Percentiles rank a stretch among this genome's conserved stretches.
Evolutionary conservation across 2,113 vertebrate species (phyloP).

Genomic region (Mastomys natalensis): DNA sequence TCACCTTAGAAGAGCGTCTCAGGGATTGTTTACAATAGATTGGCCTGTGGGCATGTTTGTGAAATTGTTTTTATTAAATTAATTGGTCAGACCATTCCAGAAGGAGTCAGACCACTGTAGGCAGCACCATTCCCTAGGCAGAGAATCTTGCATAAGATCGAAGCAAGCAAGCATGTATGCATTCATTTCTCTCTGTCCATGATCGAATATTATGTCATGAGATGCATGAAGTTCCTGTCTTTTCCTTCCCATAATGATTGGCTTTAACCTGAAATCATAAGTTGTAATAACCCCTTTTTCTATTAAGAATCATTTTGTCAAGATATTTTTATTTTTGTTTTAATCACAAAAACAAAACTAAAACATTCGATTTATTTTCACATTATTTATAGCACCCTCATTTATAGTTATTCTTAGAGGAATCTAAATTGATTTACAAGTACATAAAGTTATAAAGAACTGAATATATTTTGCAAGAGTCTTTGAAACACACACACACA

Average conservation of each 20-base stretch:
- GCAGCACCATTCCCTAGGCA: neutral
- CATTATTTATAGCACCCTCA: constrained; percentile 29
- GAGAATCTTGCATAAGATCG: neutral
- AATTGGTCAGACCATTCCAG: neutral
- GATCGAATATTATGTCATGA: neutral
- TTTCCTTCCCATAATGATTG: neutral
- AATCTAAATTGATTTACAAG: constrained; percentile 14
- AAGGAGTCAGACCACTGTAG: neutral
- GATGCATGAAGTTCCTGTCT: neutral
- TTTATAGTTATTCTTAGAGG: constrained; percentile 48
- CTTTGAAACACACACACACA: neutral
- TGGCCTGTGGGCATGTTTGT: neutral
- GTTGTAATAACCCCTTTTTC: neutral
- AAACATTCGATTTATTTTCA: neutral
- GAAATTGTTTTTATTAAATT: neutral
- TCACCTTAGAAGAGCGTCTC: neutral
- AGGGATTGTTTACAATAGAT: neutral
- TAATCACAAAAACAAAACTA: neutral
- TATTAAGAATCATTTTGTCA: neutral
- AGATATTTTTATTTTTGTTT: neutral
- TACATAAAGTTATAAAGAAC: constrained; percentile 44
- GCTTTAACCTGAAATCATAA: neutral
- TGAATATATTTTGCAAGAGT: constrained; percentile 24
- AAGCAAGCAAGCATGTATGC: neutral
- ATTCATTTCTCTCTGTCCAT: neutral